Evolutionary conservation across 2,888 invertebrate species (phyloP).

Genomic region (Eledona agricola): DNA sequence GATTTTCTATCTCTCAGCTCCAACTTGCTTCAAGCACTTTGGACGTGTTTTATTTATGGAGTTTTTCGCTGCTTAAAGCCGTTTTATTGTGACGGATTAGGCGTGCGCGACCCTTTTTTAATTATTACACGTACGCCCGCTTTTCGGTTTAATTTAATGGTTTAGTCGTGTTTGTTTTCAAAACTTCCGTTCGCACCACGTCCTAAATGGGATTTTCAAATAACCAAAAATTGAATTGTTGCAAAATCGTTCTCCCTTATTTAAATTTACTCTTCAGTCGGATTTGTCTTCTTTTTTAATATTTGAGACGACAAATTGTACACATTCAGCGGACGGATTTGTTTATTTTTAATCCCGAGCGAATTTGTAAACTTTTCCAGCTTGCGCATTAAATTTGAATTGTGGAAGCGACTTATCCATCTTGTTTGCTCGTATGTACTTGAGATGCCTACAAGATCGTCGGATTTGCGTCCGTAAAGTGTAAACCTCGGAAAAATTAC

Average conservation of each 20-base stretch:
- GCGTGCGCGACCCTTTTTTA: not conserved
- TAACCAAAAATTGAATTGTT: too few relatives aligned
- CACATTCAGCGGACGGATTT: too few relatives aligned
- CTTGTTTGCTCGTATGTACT: constrained; percentile 12
- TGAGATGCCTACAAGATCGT: constrained; percentile 23
- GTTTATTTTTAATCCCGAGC: constrained; percentile 6
- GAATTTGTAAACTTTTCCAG: constrained; percentile 14
- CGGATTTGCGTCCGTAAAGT: constrained; percentile 31
- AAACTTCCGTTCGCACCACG: too few relatives aligned
- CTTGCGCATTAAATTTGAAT: constrained; percentile 20
- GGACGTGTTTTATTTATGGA: constrained; percentile 42
- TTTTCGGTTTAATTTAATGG: constrained; percentile 3
- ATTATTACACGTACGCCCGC: too few relatives aligned
- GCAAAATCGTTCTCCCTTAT: not conserved
- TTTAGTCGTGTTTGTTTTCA: too few relatives aligned
- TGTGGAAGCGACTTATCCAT: constrained; percentile 4
- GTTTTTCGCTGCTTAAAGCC: constrained; percentile 37
- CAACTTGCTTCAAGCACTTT: constrained; percentile 41
- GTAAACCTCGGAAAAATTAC: constrained; percentile 35
- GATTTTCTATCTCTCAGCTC: constrained; percentile 37
- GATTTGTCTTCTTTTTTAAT: too few relatives aligned
- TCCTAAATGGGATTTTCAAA: too few relatives aligned
- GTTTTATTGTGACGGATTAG: constrained; percentile 36
- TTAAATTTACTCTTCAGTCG: not conserved
- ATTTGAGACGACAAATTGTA: too few relatives aligned